Base-by-base conservation (phyloP, 1,140 invertebrate species). In the Pissodes strobi region DNA sequence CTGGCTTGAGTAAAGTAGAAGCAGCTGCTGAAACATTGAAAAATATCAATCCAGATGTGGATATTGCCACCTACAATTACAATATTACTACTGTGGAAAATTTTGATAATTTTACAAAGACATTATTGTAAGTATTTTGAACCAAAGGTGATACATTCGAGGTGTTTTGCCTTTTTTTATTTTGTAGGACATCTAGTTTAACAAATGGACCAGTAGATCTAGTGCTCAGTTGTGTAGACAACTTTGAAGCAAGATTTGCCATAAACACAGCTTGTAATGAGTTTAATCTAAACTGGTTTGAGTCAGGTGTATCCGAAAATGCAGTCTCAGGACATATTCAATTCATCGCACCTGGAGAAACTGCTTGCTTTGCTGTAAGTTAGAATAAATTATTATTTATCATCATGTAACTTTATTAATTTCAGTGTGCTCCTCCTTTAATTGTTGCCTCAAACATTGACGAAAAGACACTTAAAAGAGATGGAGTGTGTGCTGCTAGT, bases 281-380 rank as follows among this genome's bases (percentile, higher is more conserved):
- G 79, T 79, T 95, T 1, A 87, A 88, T 74, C 87, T 95, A 71
- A 88, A 86, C 13, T 99, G 98, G 98, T 96, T 99, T 74, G 97
- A 99, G 79, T 98, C 95, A 13, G 98, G 98, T 4, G 98, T 99
- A 12, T 94, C 95, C 61, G 98, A 99, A 83, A 99, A 99, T 86
- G 98, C 98, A 6, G 96, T 99, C 0, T 97, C 94, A 9, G 97
- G 97, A 9, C 98, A 99, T 77, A 98, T 99, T 77, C 98, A 99
- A 82, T 93, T 97, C 72, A 90, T 99, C 13, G 82, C 90, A 21
- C 98, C 98, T 0, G 98, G 98, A 55, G 90, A 94, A 81, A 95
- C 94, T 1, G 95, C 98, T 15, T 99, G 98, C 79, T 99, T 99
- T 86, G 95, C 91, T 60, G 92, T 94, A 80, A 85, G 86, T 83